These are phyloP conservation scores for Trissolcus brochymenae DNA, from an alignment of 2,888 invertebrate species.

Conservation along the genomic window DNA sequence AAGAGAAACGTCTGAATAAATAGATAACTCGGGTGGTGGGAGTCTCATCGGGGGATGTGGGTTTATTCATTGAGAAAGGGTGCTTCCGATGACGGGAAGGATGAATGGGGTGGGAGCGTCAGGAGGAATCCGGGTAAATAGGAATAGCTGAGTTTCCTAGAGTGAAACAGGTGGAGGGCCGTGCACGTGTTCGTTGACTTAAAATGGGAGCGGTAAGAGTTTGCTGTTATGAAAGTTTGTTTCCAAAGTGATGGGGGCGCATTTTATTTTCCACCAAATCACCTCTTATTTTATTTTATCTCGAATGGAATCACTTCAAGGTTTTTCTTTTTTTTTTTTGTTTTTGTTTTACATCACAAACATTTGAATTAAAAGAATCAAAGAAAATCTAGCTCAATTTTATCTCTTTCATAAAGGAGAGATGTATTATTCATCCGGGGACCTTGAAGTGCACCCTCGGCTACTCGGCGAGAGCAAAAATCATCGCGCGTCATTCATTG, in stretches of 20 bases:
- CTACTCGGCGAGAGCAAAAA: constrained; percentile 28
- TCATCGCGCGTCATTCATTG: constrained; percentile 35
- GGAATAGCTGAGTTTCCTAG: constrained; percentile 44
- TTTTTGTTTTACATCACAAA: too few species aligned
- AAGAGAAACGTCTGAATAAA: constrained; percentile 50
- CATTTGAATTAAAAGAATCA: too few species aligned
- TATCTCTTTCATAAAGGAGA: constrained; percentile 20
- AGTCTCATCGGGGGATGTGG: constrained; percentile 37
- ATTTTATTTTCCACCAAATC: too few species aligned
- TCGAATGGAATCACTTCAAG: too few species aligned
- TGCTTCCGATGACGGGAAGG: constrained; percentile 38
- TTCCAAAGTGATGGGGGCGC: neutral
- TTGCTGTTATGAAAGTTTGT: constrained; percentile 14
- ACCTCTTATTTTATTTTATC: too few species aligned
- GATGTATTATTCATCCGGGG: constrained; percentile 23
- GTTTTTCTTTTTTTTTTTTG: too few species aligned
- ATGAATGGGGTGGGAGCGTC: constrained; percentile 37
- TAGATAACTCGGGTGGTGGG: constrained; percentile 43
- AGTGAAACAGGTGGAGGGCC: constrained; percentile 48
- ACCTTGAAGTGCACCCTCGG: constrained; percentile 18
- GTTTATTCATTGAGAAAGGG: constrained; percentile 53
- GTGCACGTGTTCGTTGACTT: constrained; percentile 48
- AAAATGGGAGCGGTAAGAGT: constrained; percentile 23
- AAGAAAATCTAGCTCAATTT: too few species aligned
- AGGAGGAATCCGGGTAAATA: constrained; percentile 49